Evolutionary conservation across 2,113 vertebrate genomes (phyloP).

Genomic region (Rhea americana): DNA sequence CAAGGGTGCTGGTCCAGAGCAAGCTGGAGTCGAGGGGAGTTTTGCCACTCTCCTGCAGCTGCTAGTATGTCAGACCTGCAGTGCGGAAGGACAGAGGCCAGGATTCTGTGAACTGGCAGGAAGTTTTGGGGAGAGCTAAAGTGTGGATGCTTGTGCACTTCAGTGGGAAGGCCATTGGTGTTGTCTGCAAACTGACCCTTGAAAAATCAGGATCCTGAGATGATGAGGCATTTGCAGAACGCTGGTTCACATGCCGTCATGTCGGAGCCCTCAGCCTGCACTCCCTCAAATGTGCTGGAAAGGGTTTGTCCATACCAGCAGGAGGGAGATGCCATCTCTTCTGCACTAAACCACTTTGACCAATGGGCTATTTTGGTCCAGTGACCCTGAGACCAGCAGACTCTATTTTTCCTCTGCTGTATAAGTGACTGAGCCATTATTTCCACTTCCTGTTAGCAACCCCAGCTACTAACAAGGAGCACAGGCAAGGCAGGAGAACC

Average conservation of each 20-base stretch:
- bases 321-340: not conserved
- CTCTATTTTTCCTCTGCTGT: not conserved
- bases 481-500: not conserved
- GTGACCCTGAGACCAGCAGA: rapidly evolving
- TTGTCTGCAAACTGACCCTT: not conserved
- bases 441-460: not conserved
- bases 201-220: not conserved
- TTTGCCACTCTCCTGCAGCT: not conserved
- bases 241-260: rapidly evolving
- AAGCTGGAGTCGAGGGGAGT: not conserved
- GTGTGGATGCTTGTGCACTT: rapidly evolving
- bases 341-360: not conserved
- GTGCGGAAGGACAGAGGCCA: not conserved
- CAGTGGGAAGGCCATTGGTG: not conserved
- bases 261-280: not conserved
- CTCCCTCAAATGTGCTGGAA: rapidly evolving
- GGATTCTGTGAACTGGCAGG: not conserved
- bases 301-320: not conserved
- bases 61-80: rapidly evolving
- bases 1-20: rapidly evolving
- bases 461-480: not conserved
- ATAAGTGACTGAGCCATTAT: not conserved
- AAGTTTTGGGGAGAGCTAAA: not conserved
- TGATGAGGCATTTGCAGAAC: rapidly evolving
- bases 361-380: not conserved